A percentile compares a stretch with the other conserved stretches of the same genome.
phyloP scores from a whole-genome alignment of 2,888 invertebrate species.

The Lepidocyrtoides sp. region DNA sequence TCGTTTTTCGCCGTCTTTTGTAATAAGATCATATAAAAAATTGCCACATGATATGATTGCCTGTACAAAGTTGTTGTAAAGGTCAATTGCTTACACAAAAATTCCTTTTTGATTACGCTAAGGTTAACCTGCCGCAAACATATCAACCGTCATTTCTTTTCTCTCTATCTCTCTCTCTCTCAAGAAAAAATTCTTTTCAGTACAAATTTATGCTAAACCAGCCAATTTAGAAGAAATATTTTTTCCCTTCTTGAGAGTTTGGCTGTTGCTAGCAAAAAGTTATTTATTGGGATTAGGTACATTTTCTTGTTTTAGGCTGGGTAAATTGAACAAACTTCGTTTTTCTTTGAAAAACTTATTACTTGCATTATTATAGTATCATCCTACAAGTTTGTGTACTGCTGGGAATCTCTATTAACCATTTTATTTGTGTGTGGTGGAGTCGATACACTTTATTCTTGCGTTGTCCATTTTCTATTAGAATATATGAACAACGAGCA shows the following conservation, averaged over 20 bases:
- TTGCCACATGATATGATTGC: slow-evolving; percentile 35
- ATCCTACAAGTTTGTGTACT: slow-evolving; percentile 3
- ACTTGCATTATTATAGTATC: slow-evolving; percentile 18
- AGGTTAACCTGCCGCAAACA: slow-evolving; percentile 29
- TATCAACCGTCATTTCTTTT: slow-evolving; percentile 33
- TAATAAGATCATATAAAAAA: slow-evolving; percentile 11
- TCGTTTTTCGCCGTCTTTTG: slow-evolving; percentile 37
- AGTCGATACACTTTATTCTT: slow-evolving; percentile 38
- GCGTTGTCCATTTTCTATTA: not conserved
- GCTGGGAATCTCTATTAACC: not conserved
- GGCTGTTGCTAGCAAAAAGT: slow-evolving; percentile 21
- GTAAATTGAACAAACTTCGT: slow-evolving; percentile 51
- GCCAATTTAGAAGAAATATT: slow-evolving; percentile 59
- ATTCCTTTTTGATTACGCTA: slow-evolving; percentile 21
- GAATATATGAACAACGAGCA: not conserved
- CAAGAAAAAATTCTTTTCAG: slow-evolving; percentile 9
- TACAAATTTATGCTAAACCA: slow-evolving; percentile 65
- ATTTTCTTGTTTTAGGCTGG: slow-evolving; percentile 10
- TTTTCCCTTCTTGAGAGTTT: slow-evolving; percentile 32
- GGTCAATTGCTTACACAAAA: slow-evolving; percentile 58
- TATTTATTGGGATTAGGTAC: slow-evolving; percentile 66
- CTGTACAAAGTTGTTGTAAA: slow-evolving; percentile 35
- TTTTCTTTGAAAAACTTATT: slow-evolving; percentile 56
- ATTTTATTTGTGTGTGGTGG: not conserved
- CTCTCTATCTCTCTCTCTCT: slow-evolving; percentile 8